Evolutionary conservation across 2,797 vertebrate species (phyloP).

Genomic region (Sebastes variabilis): DNA sequence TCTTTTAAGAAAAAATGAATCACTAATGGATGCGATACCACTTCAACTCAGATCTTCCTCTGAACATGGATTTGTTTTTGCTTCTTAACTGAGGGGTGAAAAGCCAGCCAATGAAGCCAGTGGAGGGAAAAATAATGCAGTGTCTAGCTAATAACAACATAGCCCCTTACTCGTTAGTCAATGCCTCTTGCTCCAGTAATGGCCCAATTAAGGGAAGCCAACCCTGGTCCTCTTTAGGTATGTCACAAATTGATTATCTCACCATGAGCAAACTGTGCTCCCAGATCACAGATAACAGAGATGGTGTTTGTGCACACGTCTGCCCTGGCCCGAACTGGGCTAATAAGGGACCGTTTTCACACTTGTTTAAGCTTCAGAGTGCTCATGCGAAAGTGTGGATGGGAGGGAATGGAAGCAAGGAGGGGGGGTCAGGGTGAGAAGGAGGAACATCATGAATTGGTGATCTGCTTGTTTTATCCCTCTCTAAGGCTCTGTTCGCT

Average conservation of each 20-base stretch:
- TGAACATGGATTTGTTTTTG: conserved; percentile 30
- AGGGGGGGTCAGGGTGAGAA: conserved; percentile 27
- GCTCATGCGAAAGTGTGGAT: conserved; percentile 61
- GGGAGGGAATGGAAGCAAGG: conserved; percentile 1
- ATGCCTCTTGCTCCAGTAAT: conserved; percentile 75
- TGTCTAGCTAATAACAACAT: conserved; percentile 66
- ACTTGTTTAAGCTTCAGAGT: conserved; percentile 77
- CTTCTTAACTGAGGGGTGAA: conserved; percentile 43
- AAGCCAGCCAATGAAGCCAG: conserved; percentile 56
- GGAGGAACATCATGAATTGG: conserved; percentile 7
- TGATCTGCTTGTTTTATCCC: conserved; percentile 5
- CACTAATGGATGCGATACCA: background rate
- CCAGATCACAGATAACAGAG: conserved; percentile 61
- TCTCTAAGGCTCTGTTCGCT: background rate
- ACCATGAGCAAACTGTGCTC: conserved; percentile 70
- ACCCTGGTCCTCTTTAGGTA: conserved; percentile 72
- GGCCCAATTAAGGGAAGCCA: conserved; percentile 75
- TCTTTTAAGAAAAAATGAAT: background rate
- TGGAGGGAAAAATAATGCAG: conserved; percentile 60
- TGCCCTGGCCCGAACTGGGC: conserved; percentile 62
- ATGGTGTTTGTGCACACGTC: conserved; percentile 55
- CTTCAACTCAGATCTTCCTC: conserved; percentile 20
- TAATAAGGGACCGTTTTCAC: conserved; percentile 78
- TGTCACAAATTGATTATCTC: conserved; percentile 81
- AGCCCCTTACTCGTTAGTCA: conserved; percentile 67